These are phyloP conservation scores for Ictidomys tridecemlineatus DNA, from an alignment of 2,113 vertebrate genomes.

Conservation along the genomic window DNA sequence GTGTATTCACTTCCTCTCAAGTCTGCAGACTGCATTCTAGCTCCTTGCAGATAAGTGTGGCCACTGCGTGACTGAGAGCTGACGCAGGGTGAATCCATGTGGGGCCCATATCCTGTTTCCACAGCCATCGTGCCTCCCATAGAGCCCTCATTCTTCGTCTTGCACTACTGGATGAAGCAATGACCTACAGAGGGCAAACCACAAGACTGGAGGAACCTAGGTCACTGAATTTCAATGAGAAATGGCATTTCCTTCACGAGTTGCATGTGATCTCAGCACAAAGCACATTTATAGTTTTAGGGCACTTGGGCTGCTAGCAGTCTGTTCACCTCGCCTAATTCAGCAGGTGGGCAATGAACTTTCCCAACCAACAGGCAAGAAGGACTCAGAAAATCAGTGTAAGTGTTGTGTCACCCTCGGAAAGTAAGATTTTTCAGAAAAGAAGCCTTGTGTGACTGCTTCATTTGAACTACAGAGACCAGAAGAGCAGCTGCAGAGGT, in stretches of 20 bases:
- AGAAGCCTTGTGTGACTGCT: not conserved
- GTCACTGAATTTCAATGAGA: not conserved
- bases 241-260: not conserved
- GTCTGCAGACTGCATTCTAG: not conserved
- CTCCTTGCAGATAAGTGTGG: not conserved
- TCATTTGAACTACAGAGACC: too few species aligned
- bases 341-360: not conserved
- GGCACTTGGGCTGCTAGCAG: not conserved
- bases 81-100: not conserved
- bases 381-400: not conserved
- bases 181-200: not conserved
- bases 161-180: not conserved
- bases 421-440: constrained; percentile 25
- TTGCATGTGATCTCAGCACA: not conserved
- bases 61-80: not conserved
- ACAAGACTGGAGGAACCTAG: not conserved
- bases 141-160: not conserved
- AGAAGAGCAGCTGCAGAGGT: not conserved
- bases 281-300: not conserved
- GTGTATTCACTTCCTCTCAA: not conserved
- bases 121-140: not conserved
- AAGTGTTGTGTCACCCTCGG: not conserved
- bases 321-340: not conserved
- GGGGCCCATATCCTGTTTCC: not conserved
- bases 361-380: not conserved